A percentile compares a stretch with the other conserved stretches of the same genome.
Evolutionary conservation across 2,113 vertebrate species (phyloP).

Genomic region (Misgurnus anguillicaudatus): DNA sequence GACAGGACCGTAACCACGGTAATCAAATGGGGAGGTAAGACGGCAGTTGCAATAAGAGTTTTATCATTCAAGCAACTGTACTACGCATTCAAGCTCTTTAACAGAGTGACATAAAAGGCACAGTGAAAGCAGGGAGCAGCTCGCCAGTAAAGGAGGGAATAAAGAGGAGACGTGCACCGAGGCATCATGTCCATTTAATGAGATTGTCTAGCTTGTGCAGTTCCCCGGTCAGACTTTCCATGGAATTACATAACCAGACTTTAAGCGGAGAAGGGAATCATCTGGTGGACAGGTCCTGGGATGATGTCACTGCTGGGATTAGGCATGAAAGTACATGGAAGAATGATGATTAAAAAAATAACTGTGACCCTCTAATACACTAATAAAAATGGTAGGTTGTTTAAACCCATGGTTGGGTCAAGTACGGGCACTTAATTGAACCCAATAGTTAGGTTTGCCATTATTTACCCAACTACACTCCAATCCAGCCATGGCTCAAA

Average conservation of each 20-base stretch:
- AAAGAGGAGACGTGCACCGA: background rate
- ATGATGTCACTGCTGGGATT: slow-evolving; percentile 52
- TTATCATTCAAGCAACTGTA: background rate
- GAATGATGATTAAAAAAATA: slow-evolving; percentile 51
- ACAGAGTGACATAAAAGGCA: background rate
- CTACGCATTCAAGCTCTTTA: background rate
- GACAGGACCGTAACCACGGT: slow-evolving; percentile 66
- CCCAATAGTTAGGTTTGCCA: too few relatives aligned
- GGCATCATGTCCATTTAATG: slow-evolving; percentile 54
- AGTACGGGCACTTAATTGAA: too few relatives aligned
- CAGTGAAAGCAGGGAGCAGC: background rate
- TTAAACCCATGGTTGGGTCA: too few relatives aligned
- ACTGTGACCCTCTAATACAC: too few relatives aligned
- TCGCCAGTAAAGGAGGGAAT: background rate
- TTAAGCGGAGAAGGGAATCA: slow-evolving; percentile 45
- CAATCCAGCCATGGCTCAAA: too few relatives aligned
- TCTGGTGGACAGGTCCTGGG: slow-evolving; percentile 55
- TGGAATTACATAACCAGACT: slow-evolving; percentile 63
- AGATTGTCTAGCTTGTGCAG: slow-evolving; percentile 56
- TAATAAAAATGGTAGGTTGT: too few relatives aligned
- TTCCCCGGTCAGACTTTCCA: slow-evolving; percentile 63
- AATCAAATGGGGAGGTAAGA: background rate
- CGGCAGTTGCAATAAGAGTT: background rate
- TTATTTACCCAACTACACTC: too few relatives aligned
- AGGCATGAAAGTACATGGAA: slow-evolving; percentile 16